Evolutionary conservation across 2,113 vertebrate genomes (phyloP).

Genomic region (Ornithorhynchus anatinus): DNA sequence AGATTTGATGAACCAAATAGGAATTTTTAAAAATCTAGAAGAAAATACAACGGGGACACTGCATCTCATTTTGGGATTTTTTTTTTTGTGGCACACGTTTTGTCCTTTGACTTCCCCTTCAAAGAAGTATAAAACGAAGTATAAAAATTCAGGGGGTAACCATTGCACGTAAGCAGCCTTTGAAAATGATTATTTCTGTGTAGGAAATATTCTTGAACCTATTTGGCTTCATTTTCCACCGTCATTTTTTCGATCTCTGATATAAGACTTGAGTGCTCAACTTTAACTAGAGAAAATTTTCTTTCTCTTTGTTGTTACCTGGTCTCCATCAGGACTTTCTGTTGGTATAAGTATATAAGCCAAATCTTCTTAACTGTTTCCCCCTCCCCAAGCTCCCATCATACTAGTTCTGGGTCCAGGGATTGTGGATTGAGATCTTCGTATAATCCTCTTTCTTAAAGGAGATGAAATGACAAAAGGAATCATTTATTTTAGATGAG

Average conservation of each 20-base stretch:
- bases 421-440: too few species aligned
- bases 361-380: too few species aligned
- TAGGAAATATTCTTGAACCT: conserved; percentile 41
- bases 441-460: too few species aligned
- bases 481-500: too few species aligned
- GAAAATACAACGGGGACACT: conserved; percentile 47
- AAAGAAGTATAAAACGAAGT: conserved; percentile 55
- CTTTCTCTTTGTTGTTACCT: not conserved
- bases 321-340: too few species aligned
- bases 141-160: conserved; percentile 22
- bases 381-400: too few species aligned
- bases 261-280: conserved; percentile 35
- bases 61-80: conserved; percentile 66
- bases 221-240: conserved; percentile 22
- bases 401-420: too few species aligned
- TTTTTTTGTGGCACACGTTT: conserved; percentile 64
- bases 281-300: not conserved
- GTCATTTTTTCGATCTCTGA: conserved; percentile 48
- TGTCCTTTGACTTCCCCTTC: conserved; percentile 58
- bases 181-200: not conserved
- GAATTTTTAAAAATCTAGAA: conserved; percentile 62
- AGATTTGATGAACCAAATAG: conserved; percentile 67
- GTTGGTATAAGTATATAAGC: too few species aligned
- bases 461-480: too few species aligned
- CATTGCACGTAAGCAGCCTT: conserved; percentile 34